These are phyloP conservation scores for Bombus sylvicola DNA, from an alignment of 1,140 invertebrate genomes.

Conservation along the genomic window DNA sequence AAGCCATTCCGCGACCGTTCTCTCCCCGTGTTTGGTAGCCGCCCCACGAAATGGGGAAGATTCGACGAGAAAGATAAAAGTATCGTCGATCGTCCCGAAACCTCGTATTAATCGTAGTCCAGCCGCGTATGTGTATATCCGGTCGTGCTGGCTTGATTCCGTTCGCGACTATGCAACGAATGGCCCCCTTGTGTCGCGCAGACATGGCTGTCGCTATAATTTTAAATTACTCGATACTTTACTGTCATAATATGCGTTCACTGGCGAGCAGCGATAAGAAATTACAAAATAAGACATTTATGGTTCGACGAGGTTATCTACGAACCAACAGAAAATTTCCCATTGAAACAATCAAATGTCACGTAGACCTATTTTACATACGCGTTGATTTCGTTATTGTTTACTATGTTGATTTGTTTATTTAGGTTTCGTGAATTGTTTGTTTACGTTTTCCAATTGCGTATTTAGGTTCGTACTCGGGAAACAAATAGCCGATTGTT, in stretches of 20 bases:
- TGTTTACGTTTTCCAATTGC: background rate
- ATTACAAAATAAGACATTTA: background rate
- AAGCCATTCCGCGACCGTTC: conserved; percentile 39
- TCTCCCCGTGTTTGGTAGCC: background rate
- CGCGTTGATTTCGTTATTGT: background rate
- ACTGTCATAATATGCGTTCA: background rate
- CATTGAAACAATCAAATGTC: background rate
- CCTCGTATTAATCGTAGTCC: conserved; percentile 2
- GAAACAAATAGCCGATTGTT: background rate
- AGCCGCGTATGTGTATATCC: background rate
- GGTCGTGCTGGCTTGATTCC: background rate
- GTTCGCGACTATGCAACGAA: background rate
- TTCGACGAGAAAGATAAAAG: conserved; percentile 31
- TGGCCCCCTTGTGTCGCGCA: background rate
- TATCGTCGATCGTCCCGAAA: conserved; percentile 26
- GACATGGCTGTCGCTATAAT: background rate
- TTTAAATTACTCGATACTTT: background rate
- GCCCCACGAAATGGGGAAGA: conserved; percentile 25
- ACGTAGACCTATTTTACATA: background rate
- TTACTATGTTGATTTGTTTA: background rate
- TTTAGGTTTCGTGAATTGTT: background rate
- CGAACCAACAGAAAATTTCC: background rate
- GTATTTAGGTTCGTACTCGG: background rate
- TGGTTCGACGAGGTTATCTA: background rate
- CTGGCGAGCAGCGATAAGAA: background rate